A percentile compares a stretch with the other conserved stretches of the same genome.
phyloP scores from a whole-genome alignment of 1,140 invertebrate genomes.

The Cryptotermes secundus region DNA sequence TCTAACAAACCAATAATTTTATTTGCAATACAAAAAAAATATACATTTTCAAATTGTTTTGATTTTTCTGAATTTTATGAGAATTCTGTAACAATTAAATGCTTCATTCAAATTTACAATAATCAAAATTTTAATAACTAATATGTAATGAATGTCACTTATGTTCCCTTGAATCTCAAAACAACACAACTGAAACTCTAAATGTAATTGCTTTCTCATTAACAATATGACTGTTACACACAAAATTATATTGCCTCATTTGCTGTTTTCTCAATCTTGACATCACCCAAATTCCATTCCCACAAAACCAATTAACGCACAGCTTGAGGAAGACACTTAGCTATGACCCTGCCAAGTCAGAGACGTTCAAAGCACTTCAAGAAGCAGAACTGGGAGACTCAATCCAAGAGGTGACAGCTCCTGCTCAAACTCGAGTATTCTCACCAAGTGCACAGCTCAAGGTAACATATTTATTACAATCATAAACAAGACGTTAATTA shows the following conservation, averaged over 20 bases:
- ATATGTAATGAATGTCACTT: neutral
- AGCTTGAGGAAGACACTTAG: constrained; percentile 64
- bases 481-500: constrained; percentile 33
- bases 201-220: neutral
- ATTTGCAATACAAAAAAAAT: neutral
- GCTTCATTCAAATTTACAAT: neutral
- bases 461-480: constrained; percentile 45
- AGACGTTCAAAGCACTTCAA: constrained; percentile 79
- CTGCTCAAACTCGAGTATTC: constrained; percentile 73
- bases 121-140: neutral
- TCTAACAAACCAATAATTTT: neutral
- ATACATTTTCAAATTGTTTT: neutral
- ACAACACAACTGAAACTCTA: neutral
- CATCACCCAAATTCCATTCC: neutral
- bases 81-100: neutral
- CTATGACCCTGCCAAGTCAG: constrained; percentile 81
- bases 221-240: neutral
- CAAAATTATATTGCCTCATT: no score
- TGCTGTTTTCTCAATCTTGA: neutral
- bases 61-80: neutral
- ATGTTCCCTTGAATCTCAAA: no score
- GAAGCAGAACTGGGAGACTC: constrained; percentile 63
- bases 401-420: constrained; percentile 65
- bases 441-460: constrained; percentile 59
- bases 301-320: constrained; percentile 27